phyloP scores from a whole-genome alignment of 2,888 invertebrate genomes.

The Apodemia hepburni region DNA sequence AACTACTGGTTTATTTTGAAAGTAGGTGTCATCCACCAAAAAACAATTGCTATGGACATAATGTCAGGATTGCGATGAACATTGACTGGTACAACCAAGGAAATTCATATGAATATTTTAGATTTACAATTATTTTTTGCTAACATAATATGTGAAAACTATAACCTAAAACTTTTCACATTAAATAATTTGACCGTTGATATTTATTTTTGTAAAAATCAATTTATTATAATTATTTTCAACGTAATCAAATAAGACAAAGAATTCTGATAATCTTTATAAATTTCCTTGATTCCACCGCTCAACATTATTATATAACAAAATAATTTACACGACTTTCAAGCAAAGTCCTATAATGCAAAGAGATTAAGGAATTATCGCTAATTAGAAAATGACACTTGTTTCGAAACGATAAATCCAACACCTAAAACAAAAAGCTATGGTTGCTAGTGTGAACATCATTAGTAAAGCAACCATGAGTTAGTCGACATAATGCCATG shows the following conservation, averaged over 20 bases:
- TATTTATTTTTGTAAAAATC: too few species aligned
- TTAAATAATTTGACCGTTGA: too few species aligned
- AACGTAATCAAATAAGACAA: too few species aligned
- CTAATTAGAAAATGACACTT: conserved; percentile 8
- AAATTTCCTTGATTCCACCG: conserved; percentile 1
- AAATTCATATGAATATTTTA: neutral
- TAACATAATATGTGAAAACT: too few species aligned
- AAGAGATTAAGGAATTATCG: neutral
- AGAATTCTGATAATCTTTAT: neutral
- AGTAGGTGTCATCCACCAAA: neutral
- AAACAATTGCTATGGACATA: conserved; percentile 5
- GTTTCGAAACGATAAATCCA: conserved; percentile 6
- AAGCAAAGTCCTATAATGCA: conserved; percentile 5
- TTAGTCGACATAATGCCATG: neutral
- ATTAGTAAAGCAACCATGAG: neutral
- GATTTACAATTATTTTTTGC: too few species aligned
- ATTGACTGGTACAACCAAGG: conserved; percentile 3
- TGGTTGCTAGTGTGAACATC: neutral
- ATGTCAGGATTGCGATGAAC: neutral
- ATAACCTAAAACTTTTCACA: too few species aligned
- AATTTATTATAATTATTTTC: too few species aligned
- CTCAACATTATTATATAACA: neutral
- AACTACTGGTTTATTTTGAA: conserved; percentile 6
- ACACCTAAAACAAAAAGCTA: neutral
- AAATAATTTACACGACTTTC: conserved; percentile 2